phyloP scores from a whole-genome alignment of 1,140 invertebrate genomes.

The Wasmannia auropunctata region DNA sequence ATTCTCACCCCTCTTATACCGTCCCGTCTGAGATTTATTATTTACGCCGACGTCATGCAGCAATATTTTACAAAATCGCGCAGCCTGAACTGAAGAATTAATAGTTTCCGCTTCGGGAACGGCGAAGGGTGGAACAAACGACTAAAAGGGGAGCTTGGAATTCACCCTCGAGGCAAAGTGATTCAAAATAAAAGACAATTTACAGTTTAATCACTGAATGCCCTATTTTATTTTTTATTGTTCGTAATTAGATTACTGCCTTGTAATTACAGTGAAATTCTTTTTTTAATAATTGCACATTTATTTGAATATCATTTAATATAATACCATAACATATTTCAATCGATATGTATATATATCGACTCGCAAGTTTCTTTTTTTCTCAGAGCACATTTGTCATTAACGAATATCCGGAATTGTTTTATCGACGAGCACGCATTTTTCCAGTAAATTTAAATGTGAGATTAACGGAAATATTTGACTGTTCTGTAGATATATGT shows the following conservation, averaged over 20 bases:
- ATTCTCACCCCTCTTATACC: constrained; percentile 4
- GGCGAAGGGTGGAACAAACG: constrained; percentile 9
- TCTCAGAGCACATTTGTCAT: not conserved
- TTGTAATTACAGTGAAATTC: not conserved
- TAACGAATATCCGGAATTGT: constrained; percentile 48
- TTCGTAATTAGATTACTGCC: not conserved
- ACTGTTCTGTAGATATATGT: not conserved
- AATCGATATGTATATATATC: not conserved
- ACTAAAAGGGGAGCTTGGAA: not conserved
- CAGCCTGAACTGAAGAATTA: constrained; percentile 46
- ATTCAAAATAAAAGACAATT: not conserved
- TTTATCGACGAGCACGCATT: constrained; percentile 14
- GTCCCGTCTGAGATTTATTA: constrained; percentile 37
- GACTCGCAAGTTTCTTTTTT: not conserved
- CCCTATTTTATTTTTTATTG: not conserved
- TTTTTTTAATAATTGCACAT: no score
- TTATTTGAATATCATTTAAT: constrained; percentile 12
- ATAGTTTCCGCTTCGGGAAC: constrained; percentile 17
- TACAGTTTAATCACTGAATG: not conserved
- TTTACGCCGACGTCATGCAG: constrained; percentile 27
- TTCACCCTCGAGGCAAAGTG: constrained; percentile 4
- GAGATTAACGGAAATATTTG: constrained; percentile 48
- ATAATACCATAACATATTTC: not conserved
- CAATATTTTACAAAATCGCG: constrained; percentile 49
- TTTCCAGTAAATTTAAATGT: constrained; percentile 49